Evolutionary conservation across 92 coral and sea anemone species (phyloP).

Genomic region (Porites cylindrica): DNA sequence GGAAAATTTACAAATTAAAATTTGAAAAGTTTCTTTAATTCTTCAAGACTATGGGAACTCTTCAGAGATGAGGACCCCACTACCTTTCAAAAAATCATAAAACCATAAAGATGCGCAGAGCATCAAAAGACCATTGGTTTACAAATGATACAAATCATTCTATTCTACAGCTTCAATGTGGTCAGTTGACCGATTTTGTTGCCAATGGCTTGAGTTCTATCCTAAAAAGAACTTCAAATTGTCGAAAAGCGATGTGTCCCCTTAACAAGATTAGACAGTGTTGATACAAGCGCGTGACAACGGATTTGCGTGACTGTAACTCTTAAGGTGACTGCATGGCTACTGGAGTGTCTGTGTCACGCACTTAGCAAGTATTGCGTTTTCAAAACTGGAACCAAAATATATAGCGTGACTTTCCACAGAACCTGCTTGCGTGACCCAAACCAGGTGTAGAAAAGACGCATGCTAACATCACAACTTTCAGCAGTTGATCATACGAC

Average conservation of each 20-base stretch:
- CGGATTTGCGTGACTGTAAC: neutral
- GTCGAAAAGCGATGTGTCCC: neutral
- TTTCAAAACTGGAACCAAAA: no score
- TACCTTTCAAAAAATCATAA: neutral
- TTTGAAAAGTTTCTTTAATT: no score
- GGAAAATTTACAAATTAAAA: no score
- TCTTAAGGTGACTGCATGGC: neutral
- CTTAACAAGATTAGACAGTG: no score
- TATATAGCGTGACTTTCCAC: neutral
- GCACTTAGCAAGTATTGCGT: neutral
- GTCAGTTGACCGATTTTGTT: neutral
- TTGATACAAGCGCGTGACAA: neutral
- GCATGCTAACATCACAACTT: neutral
- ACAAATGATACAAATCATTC: neutral
- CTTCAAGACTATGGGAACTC: no score
- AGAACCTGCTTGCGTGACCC: neutral
- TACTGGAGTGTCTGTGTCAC: neutral
- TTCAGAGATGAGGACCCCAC: no score
- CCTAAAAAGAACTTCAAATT: neutral
- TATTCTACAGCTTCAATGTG: neutral
- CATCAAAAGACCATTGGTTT: neutral
- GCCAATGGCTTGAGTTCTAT: neutral
- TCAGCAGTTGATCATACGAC: neutral
- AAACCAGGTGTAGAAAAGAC: neutral
- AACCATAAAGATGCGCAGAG: neutral